Evolutionary conservation across 2,797 vertebrate genomes (phyloP).

Genomic region (Cirrhinus mrigala): DNA sequence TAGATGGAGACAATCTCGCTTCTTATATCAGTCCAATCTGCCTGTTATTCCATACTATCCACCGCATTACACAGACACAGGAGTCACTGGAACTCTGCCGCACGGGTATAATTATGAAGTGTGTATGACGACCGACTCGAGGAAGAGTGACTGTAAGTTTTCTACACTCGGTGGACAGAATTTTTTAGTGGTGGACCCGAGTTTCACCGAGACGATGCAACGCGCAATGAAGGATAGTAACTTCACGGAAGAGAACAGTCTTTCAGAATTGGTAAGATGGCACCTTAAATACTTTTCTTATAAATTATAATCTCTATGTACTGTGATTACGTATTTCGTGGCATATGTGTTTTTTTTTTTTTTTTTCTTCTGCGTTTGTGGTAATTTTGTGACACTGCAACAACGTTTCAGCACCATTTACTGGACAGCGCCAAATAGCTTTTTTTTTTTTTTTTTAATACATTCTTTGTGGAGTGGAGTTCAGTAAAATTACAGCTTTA

Average conservation of each 20-base stretch:
- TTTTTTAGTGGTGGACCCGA: constrained; percentile 50
- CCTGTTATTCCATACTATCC: constrained; percentile 65
- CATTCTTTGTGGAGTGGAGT: not conserved
- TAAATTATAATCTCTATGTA: not conserved
- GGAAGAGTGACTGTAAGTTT: constrained; percentile 56
- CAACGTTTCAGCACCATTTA: not conserved
- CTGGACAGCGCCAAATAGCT: not conserved
- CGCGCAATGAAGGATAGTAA: constrained; percentile 24
- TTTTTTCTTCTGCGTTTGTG: too few relatives aligned
- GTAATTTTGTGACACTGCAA: too few relatives aligned
- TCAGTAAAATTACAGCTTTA: not conserved
- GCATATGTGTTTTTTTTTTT: too few relatives aligned
- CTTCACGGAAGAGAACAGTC: not conserved
- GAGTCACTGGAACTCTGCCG: constrained; percentile 57
- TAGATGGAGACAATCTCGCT: constrained; percentile 59
- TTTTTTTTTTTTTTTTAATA: too few relatives aligned
- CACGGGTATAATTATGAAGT: constrained; percentile 60
- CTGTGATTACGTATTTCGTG: constrained; percentile 13
- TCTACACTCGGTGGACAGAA: constrained; percentile 53
- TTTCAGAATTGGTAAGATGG: constrained; percentile 32
- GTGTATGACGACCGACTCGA: constrained; percentile 56
- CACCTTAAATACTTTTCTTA: not conserved
- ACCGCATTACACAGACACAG: constrained; percentile 56
- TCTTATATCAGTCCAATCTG: constrained; percentile 57
- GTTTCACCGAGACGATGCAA: constrained; percentile 49